A percentile compares a stretch with the other conserved stretches of the same genome.
phyloP scores from a whole-genome alignment of 2,888 invertebrate species.

The Gari tellinella region DNA sequence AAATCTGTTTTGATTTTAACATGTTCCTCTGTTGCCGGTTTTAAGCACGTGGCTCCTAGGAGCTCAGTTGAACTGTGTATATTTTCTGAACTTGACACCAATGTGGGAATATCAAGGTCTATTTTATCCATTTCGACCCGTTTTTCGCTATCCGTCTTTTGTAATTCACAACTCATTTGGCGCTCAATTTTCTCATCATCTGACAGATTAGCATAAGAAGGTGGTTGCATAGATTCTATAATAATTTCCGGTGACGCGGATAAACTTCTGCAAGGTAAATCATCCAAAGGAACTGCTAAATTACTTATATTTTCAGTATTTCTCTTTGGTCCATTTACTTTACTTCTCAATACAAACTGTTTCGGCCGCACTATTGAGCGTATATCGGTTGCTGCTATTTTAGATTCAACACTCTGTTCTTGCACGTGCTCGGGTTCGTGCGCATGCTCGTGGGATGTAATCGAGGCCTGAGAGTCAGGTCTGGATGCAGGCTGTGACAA shows the following conservation, averaged over 20 bases:
- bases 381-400: slow-evolving; percentile 68
- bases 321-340: slow-evolving; percentile 35
- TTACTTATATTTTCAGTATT: slow-evolving; percentile 22
- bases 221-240: slow-evolving; percentile 69
- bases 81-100: slow-evolving; percentile 37
- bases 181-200: slow-evolving; percentile 62
- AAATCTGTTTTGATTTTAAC: slow-evolving; percentile 6
- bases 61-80: slow-evolving; percentile 60
- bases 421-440: background rate
- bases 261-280: slow-evolving; percentile 19
- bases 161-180: slow-evolving; percentile 50
- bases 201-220: slow-evolving; percentile 57
- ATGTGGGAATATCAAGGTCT: slow-evolving; percentile 47
- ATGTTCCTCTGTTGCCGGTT: slow-evolving; percentile 20
- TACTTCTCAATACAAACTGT: slow-evolving; percentile 44
- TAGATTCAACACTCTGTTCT: slow-evolving; percentile 67
- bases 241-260: slow-evolving; percentile 63
- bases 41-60: slow-evolving; percentile 58
- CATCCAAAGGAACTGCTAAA: slow-evolving; percentile 42
- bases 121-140: slow-evolving; percentile 50
- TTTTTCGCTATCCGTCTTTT: slow-evolving; percentile 59
- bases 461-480: slow-evolving; percentile 43
- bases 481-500: slow-evolving; percentile 23
- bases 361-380: slow-evolving; percentile 71
- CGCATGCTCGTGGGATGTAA: slow-evolving; percentile 19